These are phyloP conservation scores for Drosophila borealis DNA, from an alignment of 2,888 invertebrate species.

Conservation along the genomic window DNA sequence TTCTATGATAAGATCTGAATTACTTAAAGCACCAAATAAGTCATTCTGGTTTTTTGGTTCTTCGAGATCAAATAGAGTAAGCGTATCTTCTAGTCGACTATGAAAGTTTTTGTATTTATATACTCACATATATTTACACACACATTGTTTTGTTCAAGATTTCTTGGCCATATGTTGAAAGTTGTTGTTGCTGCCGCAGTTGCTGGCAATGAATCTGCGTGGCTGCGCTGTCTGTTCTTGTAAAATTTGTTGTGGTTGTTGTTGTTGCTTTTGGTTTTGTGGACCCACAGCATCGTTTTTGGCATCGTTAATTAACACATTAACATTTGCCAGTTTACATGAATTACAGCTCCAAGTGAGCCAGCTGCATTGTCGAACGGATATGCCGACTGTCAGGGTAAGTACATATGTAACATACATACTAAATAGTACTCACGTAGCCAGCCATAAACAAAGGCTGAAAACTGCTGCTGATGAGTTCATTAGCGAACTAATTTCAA, in stretches of 20 bases:
- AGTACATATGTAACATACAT: not conserved
- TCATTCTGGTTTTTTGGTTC: too few relatives aligned
- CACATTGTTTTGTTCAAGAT: constrained; percentile 17
- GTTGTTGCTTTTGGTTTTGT: constrained; percentile 41
- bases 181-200: constrained; percentile 25
- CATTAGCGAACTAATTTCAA: constrained; percentile 84
- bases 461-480: constrained; percentile 79
- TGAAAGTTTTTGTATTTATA: too few relatives aligned
- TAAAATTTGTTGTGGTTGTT: constrained; percentile 29
- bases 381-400: constrained; percentile 24
- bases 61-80: too few relatives aligned
- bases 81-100: constrained; percentile 26
- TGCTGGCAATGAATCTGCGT: constrained; percentile 39
- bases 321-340: constrained; percentile 73
- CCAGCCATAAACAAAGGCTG: constrained; percentile 41
- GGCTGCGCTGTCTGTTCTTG: constrained; percentile 36
- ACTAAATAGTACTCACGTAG: constrained; percentile 8
- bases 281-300: constrained; percentile 81
- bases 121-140: not conserved
- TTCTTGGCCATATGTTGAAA: constrained; percentile 47
- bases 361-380: constrained; percentile 8
- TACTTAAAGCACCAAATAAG: not conserved
- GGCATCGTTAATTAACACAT: constrained; percentile 84
- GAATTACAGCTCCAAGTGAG: not conserved
- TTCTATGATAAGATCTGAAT: too few relatives aligned